phyloP scores from a whole-genome alignment of 1,140 invertebrate genomes.

The Nasonia vitripennis region DNA sequence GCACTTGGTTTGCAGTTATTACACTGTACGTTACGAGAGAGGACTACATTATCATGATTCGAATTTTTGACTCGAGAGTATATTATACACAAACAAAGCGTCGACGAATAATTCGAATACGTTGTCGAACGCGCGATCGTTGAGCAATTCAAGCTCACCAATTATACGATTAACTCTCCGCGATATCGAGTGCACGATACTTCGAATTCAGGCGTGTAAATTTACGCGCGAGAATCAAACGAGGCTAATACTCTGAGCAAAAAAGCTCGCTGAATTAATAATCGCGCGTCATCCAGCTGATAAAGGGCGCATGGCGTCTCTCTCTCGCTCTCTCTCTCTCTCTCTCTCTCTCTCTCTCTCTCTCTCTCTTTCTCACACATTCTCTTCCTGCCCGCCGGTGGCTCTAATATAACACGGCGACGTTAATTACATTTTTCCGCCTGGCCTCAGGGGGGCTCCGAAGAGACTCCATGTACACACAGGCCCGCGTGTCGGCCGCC shows the following conservation, averaged over 20 bases:
- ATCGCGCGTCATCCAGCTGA: conserved; percentile 6
- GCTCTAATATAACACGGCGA: conserved; percentile 26
- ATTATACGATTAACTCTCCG: too few species aligned
- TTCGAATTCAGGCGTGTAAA: too few species aligned
- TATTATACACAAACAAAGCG: too few species aligned
- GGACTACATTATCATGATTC: conserved; percentile 11
- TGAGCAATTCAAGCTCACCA: too few species aligned
- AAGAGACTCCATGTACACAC: too few species aligned
- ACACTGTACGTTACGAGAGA: not conserved
- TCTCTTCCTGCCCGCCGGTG: not conserved
- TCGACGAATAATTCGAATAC: not conserved
- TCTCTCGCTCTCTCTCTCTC: not conserved
- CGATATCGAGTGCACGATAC: too few species aligned
- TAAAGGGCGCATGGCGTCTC: conserved; percentile 1
- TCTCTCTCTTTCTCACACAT: too few species aligned
- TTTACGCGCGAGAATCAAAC: too few species aligned
- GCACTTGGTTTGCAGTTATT: not conserved
- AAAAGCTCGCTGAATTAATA: conserved; percentile 24
- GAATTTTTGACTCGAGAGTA: not conserved
- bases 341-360: not conserved
- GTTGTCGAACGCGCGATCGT: too few species aligned
- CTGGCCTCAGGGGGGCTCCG: not conserved
- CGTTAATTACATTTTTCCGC: conserved; percentile 43
- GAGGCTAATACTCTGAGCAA: too few species aligned
- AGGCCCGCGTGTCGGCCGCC: not conserved